These are phyloP conservation scores for Premnoplex brunnescens DNA, from an alignment of 2,797 vertebrate species.

Conservation along the genomic window DNA sequence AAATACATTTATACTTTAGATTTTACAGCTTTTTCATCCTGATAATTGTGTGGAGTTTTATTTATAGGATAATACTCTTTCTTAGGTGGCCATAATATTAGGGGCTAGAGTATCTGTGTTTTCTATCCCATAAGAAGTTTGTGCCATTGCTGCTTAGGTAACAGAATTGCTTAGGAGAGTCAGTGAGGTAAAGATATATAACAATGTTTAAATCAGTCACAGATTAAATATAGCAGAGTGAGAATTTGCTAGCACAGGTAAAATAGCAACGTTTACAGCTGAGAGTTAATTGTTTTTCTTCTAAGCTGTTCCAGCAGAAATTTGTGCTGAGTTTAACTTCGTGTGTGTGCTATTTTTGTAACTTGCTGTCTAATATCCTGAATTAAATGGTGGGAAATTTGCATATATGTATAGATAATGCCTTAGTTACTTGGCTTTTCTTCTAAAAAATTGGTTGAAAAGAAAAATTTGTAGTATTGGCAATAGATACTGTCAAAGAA, in stretches of 20 bases:
- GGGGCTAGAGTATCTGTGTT: not conserved
- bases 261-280: not conserved
- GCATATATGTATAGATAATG: not conserved
- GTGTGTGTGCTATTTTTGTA: not conserved
- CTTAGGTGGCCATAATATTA: not conserved
- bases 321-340: slow-evolving; percentile 14
- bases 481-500: not conserved
- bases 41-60: not conserved
- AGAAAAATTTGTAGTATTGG: not conserved
- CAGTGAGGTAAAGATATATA: not conserved
- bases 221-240: not conserved
- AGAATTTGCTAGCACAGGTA: slow-evolving; percentile 9
- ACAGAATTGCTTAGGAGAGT: not conserved
- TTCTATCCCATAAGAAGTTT: not conserved
- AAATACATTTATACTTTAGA: not conserved
- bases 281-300: not conserved
- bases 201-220: not conserved
- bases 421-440: not conserved
- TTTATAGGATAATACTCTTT: not conserved
- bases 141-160: not conserved
- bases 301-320: slow-evolving; percentile 17
- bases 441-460: not conserved
- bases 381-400: not conserved
- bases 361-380: not conserved
- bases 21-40: not conserved